A percentile compares a stretch with the other conserved stretches of the same genome.
Evolutionary conservation across 2,113 vertebrate genomes (phyloP).

Genomic region (Labrus mixtus): DNA sequence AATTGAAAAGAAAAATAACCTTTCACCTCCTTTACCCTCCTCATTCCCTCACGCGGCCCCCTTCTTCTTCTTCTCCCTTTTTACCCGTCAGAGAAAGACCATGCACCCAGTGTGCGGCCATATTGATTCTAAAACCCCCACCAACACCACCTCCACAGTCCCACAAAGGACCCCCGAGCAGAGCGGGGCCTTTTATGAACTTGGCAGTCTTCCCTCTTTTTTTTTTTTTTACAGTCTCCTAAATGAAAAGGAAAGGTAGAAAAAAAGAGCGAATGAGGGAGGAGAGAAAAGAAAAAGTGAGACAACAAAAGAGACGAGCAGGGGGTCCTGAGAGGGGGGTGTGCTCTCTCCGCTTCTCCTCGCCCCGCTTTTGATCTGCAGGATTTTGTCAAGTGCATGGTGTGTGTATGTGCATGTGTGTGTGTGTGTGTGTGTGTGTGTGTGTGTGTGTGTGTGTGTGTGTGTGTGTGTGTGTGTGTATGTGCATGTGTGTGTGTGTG

Average conservation of each 20-base stretch:
- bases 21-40: background rate
- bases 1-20: background rate
- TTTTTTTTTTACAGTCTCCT: constrained; percentile 32
- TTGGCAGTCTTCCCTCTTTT: constrained; percentile 33
- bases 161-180: constrained; percentile 29
- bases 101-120: constrained; percentile 16
- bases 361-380: constrained; percentile 76
- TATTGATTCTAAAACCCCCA: constrained; percentile 41
- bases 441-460: background rate
- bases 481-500: background rate
- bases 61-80: background rate
- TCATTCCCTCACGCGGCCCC: constrained; percentile 27
- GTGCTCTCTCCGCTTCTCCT: constrained; percentile 38
- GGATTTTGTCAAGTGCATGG: constrained; percentile 66
- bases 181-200: constrained; percentile 50
- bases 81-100: background rate
- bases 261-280: constrained; percentile 29
- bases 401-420: constrained; percentile 19
- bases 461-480: background rate
- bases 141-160: background rate
- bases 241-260: constrained; percentile 45
- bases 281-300: constrained; percentile 52
- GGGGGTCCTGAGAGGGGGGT: constrained; percentile 52
- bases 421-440: constrained; percentile 14
- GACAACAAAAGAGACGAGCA: constrained; percentile 62